These are phyloP conservation scores for Tetheella fluctuosa DNA, from an alignment of 2,888 invertebrate genomes.

Conservation along the genomic window DNA sequence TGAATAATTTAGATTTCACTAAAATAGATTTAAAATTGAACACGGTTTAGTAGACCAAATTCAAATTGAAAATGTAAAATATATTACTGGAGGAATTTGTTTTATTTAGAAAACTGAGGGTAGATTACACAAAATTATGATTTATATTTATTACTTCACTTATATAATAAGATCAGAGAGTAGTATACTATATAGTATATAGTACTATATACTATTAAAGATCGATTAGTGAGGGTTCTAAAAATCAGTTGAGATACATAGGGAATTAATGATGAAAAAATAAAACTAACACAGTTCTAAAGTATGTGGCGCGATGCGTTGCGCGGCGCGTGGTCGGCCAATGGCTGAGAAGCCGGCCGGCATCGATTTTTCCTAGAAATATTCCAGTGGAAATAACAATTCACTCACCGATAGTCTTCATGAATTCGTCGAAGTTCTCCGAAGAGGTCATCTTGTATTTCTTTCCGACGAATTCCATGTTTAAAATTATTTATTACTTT, in stretches of 20 bases:
- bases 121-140: neutral
- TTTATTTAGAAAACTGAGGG: neutral
- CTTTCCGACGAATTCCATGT: constrained; percentile 86
- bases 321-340: constrained; percentile 23
- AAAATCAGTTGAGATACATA: too few species aligned
- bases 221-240: neutral
- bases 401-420: constrained; percentile 92
- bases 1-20: too few species aligned
- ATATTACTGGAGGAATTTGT: neutral
- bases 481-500: constrained; percentile 41
- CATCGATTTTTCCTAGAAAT: constrained; percentile 39
- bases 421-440: constrained; percentile 95
- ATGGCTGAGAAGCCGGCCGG: constrained; percentile 59
- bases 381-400: constrained; percentile 34
- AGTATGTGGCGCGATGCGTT: neutral
- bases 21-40: neutral
- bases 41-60: neutral
- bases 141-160: neutral
- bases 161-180: too few species aligned
- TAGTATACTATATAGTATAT: neutral
- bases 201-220: neutral
- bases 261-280: neutral
- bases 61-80: neutral
- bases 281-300: neutral
- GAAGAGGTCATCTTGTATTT: constrained; percentile 91